Conservation (phyloP, 1,140 invertebrate species). For the Bombus impatiens region DNA sequence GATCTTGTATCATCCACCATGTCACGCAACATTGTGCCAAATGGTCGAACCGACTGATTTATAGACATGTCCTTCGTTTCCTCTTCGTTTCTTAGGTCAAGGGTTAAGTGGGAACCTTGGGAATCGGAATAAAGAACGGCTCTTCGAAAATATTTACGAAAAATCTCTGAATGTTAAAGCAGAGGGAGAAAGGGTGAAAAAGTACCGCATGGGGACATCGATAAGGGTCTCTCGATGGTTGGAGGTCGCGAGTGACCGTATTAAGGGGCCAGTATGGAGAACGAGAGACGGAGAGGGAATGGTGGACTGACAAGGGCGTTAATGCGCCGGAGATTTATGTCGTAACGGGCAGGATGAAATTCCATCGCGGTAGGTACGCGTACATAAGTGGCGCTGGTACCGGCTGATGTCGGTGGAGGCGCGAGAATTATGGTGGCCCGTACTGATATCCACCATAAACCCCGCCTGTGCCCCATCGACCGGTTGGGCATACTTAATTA, state of each 20-base stretch:
- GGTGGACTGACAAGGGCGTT: conserved; percentile 63
- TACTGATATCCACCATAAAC: conserved; percentile 75
- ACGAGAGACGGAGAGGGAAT: conserved; percentile 3
- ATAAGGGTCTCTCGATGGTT: not conserved
- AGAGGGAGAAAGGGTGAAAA: not conserved
- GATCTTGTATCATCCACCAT: not conserved
- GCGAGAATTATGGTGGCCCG: conserved; percentile 74
- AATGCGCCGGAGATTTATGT: conserved; percentile 75
- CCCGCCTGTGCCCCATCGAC: conserved; percentile 53
- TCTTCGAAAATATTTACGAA: not conserved
- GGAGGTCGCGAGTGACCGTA: conserved; percentile 49
- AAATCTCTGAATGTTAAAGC: not conserved
- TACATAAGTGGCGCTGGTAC: conserved; percentile 60
- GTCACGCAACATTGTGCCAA: no score
- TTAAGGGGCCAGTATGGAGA: conserved; percentile 55
- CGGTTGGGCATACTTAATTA: conserved; percentile 75
- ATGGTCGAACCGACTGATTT: conserved; percentile 21
- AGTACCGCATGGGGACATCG: not conserved
- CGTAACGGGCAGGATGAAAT: conserved; percentile 70
- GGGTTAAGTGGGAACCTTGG: conserved; percentile 14
- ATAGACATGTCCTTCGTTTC: not conserved
- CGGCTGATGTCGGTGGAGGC: conserved; percentile 57
- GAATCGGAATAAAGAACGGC: not conserved
- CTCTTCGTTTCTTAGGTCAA: conserved; percentile 11
- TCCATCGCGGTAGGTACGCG: conserved; percentile 72